Conservation (phyloP, 2,888 invertebrate genomes). For the Anarsia innoxiella region DNA sequence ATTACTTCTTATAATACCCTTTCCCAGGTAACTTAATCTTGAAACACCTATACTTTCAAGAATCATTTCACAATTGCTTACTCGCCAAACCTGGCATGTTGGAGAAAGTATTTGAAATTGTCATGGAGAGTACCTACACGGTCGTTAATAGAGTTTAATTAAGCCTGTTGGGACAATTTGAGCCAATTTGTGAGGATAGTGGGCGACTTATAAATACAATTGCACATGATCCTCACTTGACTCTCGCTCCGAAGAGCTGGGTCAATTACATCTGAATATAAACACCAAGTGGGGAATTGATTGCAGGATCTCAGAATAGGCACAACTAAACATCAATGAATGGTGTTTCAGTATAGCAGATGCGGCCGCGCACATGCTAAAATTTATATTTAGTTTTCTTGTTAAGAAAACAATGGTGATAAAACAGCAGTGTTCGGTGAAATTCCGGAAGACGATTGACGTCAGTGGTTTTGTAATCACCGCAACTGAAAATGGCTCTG, state of each 20-base stretch:
- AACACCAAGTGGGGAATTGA: neutral
- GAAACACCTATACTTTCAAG: no score
- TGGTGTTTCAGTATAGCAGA: no score
- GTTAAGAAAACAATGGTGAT: constrained; percentile 29
- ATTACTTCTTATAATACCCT: no score
- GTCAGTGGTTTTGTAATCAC: constrained; percentile 41
- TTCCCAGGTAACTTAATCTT: no score
- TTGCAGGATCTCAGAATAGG: neutral
- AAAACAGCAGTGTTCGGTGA: constrained; percentile 30
- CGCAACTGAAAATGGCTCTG: neutral
- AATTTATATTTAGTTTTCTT: constrained; percentile 6
- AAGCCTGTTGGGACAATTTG: constrained; percentile 54
- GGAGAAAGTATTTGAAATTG: constrained; percentile 10
- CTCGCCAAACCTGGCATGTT: no score
- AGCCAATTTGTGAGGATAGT: constrained; percentile 50
- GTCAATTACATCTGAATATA: constrained; percentile 38
- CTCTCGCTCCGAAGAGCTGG: constrained; percentile 30
- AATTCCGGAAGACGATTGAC: constrained; percentile 47
- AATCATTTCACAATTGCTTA: no score
- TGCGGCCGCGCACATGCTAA: neutral
- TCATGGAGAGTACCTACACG: no score
- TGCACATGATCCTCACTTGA: constrained; percentile 38
- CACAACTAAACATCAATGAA: no score
- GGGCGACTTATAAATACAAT: constrained; percentile 42
- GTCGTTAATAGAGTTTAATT: constrained; percentile 46